phyloP scores from a whole-genome alignment of 2,797 vertebrate genomes.

The Hoplostethus atlanticus region DNA sequence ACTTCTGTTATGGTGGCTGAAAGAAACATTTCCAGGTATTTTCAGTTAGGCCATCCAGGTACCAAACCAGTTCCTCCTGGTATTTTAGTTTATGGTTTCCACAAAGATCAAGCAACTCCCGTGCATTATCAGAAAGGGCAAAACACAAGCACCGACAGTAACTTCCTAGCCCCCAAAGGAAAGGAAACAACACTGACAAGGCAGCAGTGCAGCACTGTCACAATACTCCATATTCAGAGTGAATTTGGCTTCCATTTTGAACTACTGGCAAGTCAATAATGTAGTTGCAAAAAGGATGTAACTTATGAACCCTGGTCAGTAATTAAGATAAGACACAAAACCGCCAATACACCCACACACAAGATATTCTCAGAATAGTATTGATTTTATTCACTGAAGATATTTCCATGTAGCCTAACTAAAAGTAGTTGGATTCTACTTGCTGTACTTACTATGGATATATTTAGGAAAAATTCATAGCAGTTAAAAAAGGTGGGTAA shows the following conservation, averaged over 20 bases:
- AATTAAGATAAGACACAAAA: slow-evolving; percentile 7
- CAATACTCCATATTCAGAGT: slow-evolving; percentile 6
- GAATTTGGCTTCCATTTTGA: slow-evolving; percentile 27
- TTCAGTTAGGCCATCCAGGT: slow-evolving; percentile 40
- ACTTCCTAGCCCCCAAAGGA: slow-evolving; percentile 49
- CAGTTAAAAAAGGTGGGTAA: not conserved
- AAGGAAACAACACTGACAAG: slow-evolving; percentile 47
- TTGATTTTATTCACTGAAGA: not conserved
- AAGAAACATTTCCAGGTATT: slow-evolving; percentile 57
- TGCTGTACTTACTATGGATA: not conserved
- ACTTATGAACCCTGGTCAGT: slow-evolving; percentile 15
- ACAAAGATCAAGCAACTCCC: slow-evolving; percentile 63
- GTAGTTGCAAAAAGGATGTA: slow-evolving; percentile 31
- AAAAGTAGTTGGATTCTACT: not conserved
- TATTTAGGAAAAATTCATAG: slow-evolving; percentile 14
- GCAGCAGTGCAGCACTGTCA: slow-evolving; percentile 1
- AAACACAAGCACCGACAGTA: slow-evolving; percentile 52
- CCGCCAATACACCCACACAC: not conserved
- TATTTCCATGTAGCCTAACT: not conserved
- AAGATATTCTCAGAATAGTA: not conserved
- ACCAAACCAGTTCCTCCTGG: slow-evolving; percentile 68
- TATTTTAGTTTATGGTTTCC: slow-evolving; percentile 61
- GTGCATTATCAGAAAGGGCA: slow-evolving; percentile 47
- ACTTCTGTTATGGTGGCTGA: slow-evolving; percentile 23
- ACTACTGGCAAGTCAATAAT: slow-evolving; percentile 17